A percentile compares a stretch with the other conserved stretches of the same genome.
phyloP scores from a whole-genome alignment of 2,113 vertebrate species.

The Paedocypris sp. region DNA sequence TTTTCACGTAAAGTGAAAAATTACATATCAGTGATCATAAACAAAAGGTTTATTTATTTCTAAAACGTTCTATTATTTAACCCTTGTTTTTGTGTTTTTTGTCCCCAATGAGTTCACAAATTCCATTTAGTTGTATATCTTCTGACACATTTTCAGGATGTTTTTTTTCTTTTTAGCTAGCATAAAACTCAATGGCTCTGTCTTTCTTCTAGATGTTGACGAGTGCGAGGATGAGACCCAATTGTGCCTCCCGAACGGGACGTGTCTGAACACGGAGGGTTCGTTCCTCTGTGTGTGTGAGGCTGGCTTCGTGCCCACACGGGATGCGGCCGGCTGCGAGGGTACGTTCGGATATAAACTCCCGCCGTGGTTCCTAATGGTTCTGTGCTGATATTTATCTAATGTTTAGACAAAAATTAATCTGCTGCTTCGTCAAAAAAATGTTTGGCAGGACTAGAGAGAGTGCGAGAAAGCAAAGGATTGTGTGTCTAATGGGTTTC shows the following conservation, averaged over 20 bases:
- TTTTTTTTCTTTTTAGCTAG: too few species aligned
- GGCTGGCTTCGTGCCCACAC: conserved; percentile 68
- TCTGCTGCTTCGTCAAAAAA: conserved; percentile 5
- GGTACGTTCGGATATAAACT: conserved; percentile 57
- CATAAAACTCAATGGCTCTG: too few species aligned
- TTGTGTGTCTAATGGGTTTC: conserved; percentile 30
- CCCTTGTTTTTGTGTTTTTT: too few species aligned
- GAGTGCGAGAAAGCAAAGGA: conserved; percentile 2
- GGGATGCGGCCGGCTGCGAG: conserved; percentile 65
- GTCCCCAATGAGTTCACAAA: too few species aligned
- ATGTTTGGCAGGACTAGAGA: neutral
- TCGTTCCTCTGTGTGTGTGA: conserved; percentile 81
- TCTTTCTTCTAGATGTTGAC: conserved; percentile 74
- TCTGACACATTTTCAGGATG: too few species aligned
- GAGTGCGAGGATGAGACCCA: conserved; percentile 74
- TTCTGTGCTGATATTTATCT: conserved; percentile 3
- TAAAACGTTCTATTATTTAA: too few species aligned
- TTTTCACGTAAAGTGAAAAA: too few species aligned
- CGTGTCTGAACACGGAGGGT: conserved; percentile 81
- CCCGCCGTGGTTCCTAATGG: neutral
- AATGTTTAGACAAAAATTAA: conserved; percentile 1
- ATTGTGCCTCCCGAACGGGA: conserved; percentile 69
- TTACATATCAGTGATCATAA: too few species aligned
- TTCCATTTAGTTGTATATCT: too few species aligned
- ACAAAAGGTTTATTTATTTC: too few species aligned